Evolutionary conservation across 2,797 vertebrate genomes (phyloP).

Genomic region (Gadopsis bispinosus): DNA sequence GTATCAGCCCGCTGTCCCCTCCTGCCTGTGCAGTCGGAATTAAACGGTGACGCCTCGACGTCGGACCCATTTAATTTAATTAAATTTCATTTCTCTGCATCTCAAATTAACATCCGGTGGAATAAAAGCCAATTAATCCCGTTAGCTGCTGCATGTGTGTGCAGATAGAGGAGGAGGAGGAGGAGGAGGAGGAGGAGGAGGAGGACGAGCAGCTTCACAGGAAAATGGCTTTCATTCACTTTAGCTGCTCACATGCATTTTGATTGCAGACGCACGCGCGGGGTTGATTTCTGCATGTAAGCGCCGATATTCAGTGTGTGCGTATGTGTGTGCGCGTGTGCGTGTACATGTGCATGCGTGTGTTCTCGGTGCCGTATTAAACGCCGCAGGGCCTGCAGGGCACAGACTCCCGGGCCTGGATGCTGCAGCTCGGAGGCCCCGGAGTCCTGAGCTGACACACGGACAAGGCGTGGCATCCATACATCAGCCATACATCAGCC

Average conservation of each 20-base stretch:
- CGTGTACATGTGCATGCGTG: conserved; percentile 2
- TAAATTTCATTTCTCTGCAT: no score
- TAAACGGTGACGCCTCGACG: accelerated
- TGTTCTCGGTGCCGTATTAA: not conserved
- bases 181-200: not conserved
- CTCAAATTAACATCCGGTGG: conserved; percentile 38
- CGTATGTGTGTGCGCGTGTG: no score
- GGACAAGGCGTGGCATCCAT: conserved; percentile 76
- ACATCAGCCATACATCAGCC: no score
- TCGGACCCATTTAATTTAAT: no score
- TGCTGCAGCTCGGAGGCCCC: conserved; percentile 62
- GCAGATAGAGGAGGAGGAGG: conserved; percentile 51
- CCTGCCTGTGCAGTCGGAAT: no score
- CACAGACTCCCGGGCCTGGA: conserved; percentile 42
- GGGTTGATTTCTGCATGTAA: not conserved
- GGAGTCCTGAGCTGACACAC: conserved; percentile 60
- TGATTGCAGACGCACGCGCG: not conserved
- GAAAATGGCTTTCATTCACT: conserved; percentile 28
- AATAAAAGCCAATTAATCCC: conserved; percentile 57
- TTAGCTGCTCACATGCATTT: conserved; percentile 3
- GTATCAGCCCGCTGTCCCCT: not conserved
- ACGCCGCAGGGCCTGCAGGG: conserved; percentile 53
- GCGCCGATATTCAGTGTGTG: conserved; percentile 1
- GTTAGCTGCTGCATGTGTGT: conserved; percentile 48
- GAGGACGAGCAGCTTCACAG: conserved; percentile 14